Evolutionary conservation across 2,888 invertebrate species (phyloP), one percentile per base, ranked within the genome.

Genomic region (Nemoura dubitans): DNA sequence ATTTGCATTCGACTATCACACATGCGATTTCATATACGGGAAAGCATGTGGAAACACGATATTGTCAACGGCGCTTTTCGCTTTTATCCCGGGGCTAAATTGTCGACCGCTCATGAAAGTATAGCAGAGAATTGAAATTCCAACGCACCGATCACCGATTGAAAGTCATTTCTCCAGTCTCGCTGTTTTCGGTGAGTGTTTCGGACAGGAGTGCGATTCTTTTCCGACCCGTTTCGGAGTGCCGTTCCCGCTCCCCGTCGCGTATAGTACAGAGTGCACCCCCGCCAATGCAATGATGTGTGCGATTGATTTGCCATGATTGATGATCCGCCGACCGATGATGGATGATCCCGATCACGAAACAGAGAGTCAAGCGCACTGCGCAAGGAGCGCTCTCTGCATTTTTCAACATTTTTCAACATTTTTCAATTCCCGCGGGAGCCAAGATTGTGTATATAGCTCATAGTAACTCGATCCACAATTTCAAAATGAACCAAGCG

Each of bases 261-360:
- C 1, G 59, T 1, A 59, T 1, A 3, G 59, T 1, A 59, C 16
- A 3, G 21, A 36, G 10, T 21, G 3, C 59, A 21, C 59, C 59
- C 14, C 59, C 59, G 59, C 59, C 59, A 14, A 59, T 36, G 10
- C 36, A 36, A 36, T 10, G 36, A 36, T 59, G 21, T 59, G 59
- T 10, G 78, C 78, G 78, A 78, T 78, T 78, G 78, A 78, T 78
- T 78, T 78, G 3, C 16, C 28, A 78, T 78, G 78, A 78, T 78
- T 78, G 28, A 78, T 78, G 78, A 16, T 14, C 59, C 5, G 36
- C 16, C 59, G 16, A 21, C 16, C 59, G 2, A 21, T 59, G 59
- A 59, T 59, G 59, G 59, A 59, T 59, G 59, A 59, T 59, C 59
- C 14, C 2, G 21, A 59, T 21, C 59, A 59, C 59, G 59, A 1